Base-by-base conservation (phyloP, 2,888 invertebrate genomes). In the Trilocha varians region DNA sequence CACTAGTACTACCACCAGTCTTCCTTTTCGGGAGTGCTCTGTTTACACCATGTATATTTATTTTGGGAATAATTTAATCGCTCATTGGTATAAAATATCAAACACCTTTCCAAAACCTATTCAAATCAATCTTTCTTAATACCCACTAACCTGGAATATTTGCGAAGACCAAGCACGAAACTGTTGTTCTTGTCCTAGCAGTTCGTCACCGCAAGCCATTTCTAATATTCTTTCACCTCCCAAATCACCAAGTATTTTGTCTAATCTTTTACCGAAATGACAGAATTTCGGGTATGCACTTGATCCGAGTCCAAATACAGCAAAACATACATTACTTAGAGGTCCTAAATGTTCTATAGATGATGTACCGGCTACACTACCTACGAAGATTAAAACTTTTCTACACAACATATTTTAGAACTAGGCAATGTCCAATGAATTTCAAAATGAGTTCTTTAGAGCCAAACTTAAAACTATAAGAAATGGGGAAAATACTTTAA, bases 261-360 rank as follows among this genome's bases (percentile, higher is more conserved):
- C 97, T 41, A 98, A 91, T 58, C 94, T 96, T 65, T 94, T 93
- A 0, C 96, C 97, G 62, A 97, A 98, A 25, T 96, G 94, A 71
- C 97, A 96, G 69, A 97, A 98, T 71, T 97, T 97, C 1, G 98
- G 98, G 73, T 98, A 98, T 0, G 97, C 97, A 53, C 96, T 96
- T 1, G 97, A 97, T 5, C 98, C 98, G 36, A 98, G 79, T 0
- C 93, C 97, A 66, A 98, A 98, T 6, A 98, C 97, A 0, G 97
- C 96, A 65, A 93, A 98, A 65, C 94, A 91, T 39, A 97, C 94
- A 62, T 97, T 97, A 62, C 95, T 94, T 3, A 97, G 83, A 1
- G 96, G 94, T 3, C 95, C 96, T 62, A 96, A 93, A 50, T 91
- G 91, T 62, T 95, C 95, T 55, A 93, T 91, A 9, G 91, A 88